Evolutionary conservation across 30 jellyfish, hydroid and myxozoan species (phyloP).

Genomic region (Hydractinia symbiolongicarpus): DNA sequence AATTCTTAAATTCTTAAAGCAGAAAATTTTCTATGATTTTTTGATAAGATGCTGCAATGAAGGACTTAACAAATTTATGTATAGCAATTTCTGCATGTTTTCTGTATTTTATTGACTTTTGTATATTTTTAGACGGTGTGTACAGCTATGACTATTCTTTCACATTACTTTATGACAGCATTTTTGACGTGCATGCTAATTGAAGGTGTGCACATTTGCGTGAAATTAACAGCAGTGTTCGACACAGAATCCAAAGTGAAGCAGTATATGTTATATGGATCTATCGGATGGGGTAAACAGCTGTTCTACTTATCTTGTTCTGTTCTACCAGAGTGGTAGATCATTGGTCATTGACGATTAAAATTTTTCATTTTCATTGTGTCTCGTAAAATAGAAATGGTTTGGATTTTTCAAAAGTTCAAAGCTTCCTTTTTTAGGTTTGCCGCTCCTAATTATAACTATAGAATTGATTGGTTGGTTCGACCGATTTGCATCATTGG

Average conservation of each 20-base stretch:
- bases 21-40: too few species aligned
- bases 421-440: too few species aligned
- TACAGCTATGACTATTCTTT: neutral
- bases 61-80: too few species aligned
- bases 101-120: neutral
- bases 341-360: neutral
- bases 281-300: conserved; percentile 20
- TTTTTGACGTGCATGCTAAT: conserved; percentile 11
- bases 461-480: too few species aligned
- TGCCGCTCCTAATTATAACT: too few species aligned
- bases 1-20: too few species aligned
- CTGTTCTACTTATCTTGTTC: neutral
- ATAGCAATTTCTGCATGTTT: too few species aligned
- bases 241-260: neutral
- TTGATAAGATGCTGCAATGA: too few species aligned
- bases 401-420: too few species aligned
- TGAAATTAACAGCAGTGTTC: conserved; percentile 13
- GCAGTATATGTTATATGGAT: neutral
- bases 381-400: too few species aligned
- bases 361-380: neutral
- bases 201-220: conserved; percentile 20
- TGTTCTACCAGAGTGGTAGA: neutral
- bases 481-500: too few species aligned
- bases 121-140: neutral
- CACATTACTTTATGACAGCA: conserved; percentile 9